These are phyloP conservation scores for Cyaniris semiargus DNA, from an alignment of 2,888 invertebrate species.

Conservation along the genomic window DNA sequence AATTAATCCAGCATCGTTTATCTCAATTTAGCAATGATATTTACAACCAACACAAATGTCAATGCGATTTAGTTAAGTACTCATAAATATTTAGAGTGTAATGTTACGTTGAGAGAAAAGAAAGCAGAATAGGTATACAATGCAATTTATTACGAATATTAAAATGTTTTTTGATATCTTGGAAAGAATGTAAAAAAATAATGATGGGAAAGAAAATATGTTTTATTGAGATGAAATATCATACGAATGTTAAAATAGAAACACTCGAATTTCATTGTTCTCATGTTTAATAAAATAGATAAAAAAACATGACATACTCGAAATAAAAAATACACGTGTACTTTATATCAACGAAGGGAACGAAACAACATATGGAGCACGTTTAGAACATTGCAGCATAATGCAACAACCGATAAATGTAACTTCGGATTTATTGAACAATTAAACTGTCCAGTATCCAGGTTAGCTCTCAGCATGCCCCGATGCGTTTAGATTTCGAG, in stretches of 20 bases:
- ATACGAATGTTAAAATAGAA: slow-evolving; percentile 5
- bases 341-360: slow-evolving; percentile 19
- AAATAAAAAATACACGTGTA: slow-evolving; percentile 21
- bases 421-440: slow-evolving; percentile 56
- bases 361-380: slow-evolving; percentile 25
- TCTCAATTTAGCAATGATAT: slow-evolving; percentile 41
- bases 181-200: neutral
- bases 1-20: slow-evolving; percentile 41
- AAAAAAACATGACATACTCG: slow-evolving; percentile 28
- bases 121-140: neutral
- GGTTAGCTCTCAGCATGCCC: slow-evolving; percentile 60
- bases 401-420: slow-evolving; percentile 52
- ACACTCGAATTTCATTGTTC: neutral
- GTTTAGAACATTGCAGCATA: slow-evolving; percentile 45
- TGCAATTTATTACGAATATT: neutral
- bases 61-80: slow-evolving; percentile 38
- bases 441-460: slow-evolving; percentile 57
- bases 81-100: neutral
- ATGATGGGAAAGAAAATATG: slow-evolving; percentile 10
- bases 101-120: neutral
- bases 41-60: slow-evolving; percentile 42
- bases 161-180: neutral
- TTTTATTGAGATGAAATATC: slow-evolving; percentile 4
- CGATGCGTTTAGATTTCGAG: slow-evolving; percentile 54
- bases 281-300: slow-evolving; percentile 24